These are phyloP conservation scores for Tiaroga cobitis DNA, from an alignment of 2,797 vertebrate species.

Conservation along the genomic window DNA sequence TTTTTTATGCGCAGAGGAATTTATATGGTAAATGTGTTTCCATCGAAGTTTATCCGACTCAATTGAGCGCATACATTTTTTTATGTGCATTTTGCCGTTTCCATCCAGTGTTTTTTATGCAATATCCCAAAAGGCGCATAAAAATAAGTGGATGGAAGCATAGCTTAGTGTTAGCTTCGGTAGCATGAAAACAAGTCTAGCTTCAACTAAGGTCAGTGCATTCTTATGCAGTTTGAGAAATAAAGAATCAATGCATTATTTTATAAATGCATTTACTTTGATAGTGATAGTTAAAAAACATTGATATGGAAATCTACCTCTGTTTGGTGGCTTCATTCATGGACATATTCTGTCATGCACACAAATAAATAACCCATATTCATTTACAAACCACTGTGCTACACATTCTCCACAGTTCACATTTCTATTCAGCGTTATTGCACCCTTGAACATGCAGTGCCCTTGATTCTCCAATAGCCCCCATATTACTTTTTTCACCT, in stretches of 20 bases:
- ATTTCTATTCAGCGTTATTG: constrained; percentile 9
- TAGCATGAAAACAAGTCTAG: not conserved
- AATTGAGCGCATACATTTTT: too few species aligned
- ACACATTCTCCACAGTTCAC: not conserved
- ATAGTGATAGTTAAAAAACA: not conserved
- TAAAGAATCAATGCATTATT: not conserved
- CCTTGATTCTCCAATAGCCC: not conserved
- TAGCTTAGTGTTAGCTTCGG: too few species aligned
- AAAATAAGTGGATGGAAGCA: too few species aligned
- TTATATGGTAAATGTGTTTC: too few species aligned
- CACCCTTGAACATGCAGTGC: not conserved
- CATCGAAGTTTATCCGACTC: too few species aligned
- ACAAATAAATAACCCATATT: not conserved
- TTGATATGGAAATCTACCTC: not conserved
- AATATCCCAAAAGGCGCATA: too few species aligned
- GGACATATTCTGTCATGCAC: not conserved
- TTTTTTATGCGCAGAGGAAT: too few species aligned
- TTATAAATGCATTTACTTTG: not conserved
- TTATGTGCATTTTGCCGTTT: too few species aligned
- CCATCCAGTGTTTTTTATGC: too few species aligned
- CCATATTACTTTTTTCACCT: not conserved
- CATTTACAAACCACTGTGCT: not conserved
- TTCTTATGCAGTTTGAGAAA: not conserved
- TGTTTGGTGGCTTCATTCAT: constrained; percentile 32
- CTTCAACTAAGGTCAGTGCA: not conserved